phyloP scores from a whole-genome alignment of 2,888 invertebrate species.

The Platerodrilus igneus region DNA sequence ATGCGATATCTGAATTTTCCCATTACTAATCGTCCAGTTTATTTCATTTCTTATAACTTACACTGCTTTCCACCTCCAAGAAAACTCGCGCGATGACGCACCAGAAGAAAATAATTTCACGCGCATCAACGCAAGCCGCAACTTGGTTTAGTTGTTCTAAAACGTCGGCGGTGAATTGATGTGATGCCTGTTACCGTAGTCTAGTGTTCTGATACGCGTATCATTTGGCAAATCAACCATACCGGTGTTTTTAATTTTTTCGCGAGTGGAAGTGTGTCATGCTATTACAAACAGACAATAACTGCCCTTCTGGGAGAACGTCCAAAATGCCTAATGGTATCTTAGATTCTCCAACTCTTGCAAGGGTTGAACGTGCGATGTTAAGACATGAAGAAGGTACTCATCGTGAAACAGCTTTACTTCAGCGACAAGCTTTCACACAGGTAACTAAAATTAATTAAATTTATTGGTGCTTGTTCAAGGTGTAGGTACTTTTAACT shows the following conservation, averaged over 20 bases:
- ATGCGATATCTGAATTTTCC: no score
- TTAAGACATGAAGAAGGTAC: constrained; percentile 51
- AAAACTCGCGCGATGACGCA: constrained; percentile 4
- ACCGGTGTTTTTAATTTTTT: no score
- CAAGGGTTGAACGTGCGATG: constrained; percentile 57
- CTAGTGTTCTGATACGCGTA: constrained; percentile 20
- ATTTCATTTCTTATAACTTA: no score
- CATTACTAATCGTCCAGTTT: no score
- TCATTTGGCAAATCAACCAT: constrained; percentile 14
- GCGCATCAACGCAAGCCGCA: constrained; percentile 13
- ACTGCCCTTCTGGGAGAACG: constrained; percentile 28
- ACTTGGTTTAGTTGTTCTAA: constrained; percentile 18
- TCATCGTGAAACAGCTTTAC: constrained; percentile 38
- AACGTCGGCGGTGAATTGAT: constrained; percentile 9
- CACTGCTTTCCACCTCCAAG: constrained; percentile 18
- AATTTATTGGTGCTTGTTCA: no score
- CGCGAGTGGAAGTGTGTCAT: no score
- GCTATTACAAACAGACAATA: constrained; percentile 38
- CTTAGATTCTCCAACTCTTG: constrained; percentile 57
- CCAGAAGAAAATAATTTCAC: constrained; percentile 11
- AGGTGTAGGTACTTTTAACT: no score
- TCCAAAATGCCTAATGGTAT: constrained; percentile 47
- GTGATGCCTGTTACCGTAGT: constrained; percentile 9
- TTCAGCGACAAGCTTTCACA: constrained; percentile 40
- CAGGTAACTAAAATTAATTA: no score